Conservation (phyloP, 2,797 vertebrate species). For the Falco berigora region DNA sequence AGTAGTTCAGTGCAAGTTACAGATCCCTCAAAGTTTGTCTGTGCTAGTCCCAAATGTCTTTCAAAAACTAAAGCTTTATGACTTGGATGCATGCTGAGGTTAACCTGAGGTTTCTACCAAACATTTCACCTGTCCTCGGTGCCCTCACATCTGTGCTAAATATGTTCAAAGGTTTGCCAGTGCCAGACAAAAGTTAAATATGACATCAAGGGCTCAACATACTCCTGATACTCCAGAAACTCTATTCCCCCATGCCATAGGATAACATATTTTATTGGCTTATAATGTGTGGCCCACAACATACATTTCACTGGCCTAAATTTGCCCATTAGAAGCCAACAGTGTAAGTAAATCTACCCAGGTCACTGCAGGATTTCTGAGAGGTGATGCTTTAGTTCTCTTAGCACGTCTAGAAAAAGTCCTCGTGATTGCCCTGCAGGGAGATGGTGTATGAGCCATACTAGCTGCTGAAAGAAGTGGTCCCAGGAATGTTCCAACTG, state of each 20-base stretch:
- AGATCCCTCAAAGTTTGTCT: neutral
- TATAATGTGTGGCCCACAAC: neutral
- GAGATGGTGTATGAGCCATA: neutral
- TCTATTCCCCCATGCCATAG: neutral
- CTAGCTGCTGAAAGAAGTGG: neutral
- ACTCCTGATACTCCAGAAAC: neutral
- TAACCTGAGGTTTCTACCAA: neutral
- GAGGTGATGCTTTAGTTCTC: neutral
- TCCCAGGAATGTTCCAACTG: slow-evolving; percentile 28
- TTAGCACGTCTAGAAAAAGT: neutral
- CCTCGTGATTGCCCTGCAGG: neutral
- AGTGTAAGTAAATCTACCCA: neutral
- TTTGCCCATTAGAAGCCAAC: neutral
- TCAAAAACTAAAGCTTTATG: neutral
- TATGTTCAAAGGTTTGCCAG: neutral
- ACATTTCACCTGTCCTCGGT: neutral
- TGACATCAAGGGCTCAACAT: neutral
- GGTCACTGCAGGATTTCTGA: neutral
- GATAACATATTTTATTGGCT: neutral
- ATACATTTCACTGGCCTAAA: neutral
- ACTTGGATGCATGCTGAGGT: neutral
- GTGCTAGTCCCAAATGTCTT: neutral
- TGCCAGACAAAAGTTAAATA: neutral
- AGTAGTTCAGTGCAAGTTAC: neutral
- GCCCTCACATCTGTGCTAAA: neutral